Base-by-base conservation (phyloP, 2,888 invertebrate genomes). In the Idaea biselata region DNA sequence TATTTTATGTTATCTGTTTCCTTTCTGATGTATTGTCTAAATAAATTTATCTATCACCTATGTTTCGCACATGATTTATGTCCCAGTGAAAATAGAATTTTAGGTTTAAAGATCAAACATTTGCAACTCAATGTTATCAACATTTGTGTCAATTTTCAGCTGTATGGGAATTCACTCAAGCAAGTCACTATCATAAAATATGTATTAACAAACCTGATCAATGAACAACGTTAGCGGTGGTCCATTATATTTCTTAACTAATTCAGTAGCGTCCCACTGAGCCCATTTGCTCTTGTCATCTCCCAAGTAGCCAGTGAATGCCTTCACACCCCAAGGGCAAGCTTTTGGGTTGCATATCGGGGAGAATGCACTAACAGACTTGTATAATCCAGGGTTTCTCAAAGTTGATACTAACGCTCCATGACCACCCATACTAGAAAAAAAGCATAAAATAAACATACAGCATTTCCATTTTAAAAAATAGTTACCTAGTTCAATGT, bases 401-500 rank as follows among this genome's bases (percentile, higher is more conserved):
- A 99, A 87, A 6, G 97, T 96, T 79, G 97, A 96, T 61, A 98
- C 95, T 58, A 99, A 84, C 16, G 99, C 99, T 33, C 99, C 99
- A 89, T 99, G 99, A 25, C 99, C 99, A 65, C 99, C 99, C 99
- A 99, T 99, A 81, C 99, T 98, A 82, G 58, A 94, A 91, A 60
- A 44, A 33, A 61, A 53, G 32, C 7, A 56, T 54, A 59, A 16
- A 55, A 53, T 31, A 65, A 32, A 60, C 60, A 55, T 16, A 25
- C 32, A 54, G 14, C 32, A 6, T 14, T 11, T 32, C 55, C 54
- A 57, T 18, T 33, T 61, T 33, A 58, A 18, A 8, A 44, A 44
- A 14, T 44, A 44, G 2, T n/a, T n/a, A n/a, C n/a, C n/a, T n/a
- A n/a, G n/a, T n/a, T n/a, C n/a, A n/a, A n/a, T n/a, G n/a, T 44